Percentiles rank a stretch among this genome's conserved stretches.
Conservation (phyloP, 2,113 vertebrate genomes). For the Antechinus stuartii region DNA sequence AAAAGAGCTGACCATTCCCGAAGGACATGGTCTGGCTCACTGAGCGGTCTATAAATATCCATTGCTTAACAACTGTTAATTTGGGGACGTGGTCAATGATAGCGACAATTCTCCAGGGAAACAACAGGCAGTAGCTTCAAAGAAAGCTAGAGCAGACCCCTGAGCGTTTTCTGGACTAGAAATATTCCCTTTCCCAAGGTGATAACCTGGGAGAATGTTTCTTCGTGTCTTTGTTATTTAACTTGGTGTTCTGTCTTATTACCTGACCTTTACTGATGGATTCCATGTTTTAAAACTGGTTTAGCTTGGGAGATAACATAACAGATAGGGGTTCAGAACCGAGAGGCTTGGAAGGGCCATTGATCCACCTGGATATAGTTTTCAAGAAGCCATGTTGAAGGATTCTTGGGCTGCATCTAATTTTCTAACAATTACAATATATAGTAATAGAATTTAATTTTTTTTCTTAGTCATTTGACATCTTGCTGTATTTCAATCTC, state of each 20-base stretch:
- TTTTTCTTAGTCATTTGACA: not conserved
- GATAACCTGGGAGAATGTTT: not conserved
- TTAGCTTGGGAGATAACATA: not conserved
- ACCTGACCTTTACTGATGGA: not conserved
- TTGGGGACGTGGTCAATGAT: not conserved
- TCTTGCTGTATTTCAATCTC: not conserved
- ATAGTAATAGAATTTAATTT: not conserved
- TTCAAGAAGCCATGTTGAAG: not conserved
- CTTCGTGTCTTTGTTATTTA: not conserved
- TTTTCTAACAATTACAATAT: not conserved
- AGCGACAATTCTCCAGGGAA: not conserved
- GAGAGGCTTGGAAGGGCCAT: not conserved
- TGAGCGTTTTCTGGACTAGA: not conserved
- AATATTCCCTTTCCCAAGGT: not conserved
- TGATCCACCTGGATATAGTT: not conserved
- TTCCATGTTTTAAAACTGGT: not conserved
- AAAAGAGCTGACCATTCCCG: not conserved
- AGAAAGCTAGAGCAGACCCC: not conserved
- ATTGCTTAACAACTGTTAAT: not conserved
- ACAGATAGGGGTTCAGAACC: not conserved
- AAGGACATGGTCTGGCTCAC: not conserved
- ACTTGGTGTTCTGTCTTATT: not conserved
- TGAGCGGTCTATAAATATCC: not conserved
- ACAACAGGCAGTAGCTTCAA: not conserved
- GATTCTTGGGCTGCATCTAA: not conserved